These are phyloP conservation scores for Trichopria drosophilae DNA, from an alignment of 2,888 invertebrate genomes.

Conservation along the genomic window DNA sequence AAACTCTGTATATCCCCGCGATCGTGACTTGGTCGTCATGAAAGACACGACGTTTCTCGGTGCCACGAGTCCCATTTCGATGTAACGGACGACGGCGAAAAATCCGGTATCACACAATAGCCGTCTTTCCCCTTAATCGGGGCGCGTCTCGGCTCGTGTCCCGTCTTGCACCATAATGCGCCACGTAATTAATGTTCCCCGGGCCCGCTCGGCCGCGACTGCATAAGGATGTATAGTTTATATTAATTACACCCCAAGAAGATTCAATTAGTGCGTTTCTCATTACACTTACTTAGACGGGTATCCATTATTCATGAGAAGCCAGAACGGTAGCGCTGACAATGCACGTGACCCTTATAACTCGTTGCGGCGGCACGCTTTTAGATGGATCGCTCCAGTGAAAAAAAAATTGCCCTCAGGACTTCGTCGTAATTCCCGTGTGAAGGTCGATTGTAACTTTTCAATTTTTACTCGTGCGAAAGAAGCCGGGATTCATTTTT, in stretches of 20 bases:
- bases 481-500: too few relatives aligned
- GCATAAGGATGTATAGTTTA: slow-evolving; percentile 50
- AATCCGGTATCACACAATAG: slow-evolving; percentile 26
- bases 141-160: slow-evolving; percentile 24
- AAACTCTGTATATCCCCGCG: too few relatives aligned
- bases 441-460: too few relatives aligned
- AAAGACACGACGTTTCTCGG: slow-evolving; percentile 5
- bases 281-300: slow-evolving; percentile 54
- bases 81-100: slow-evolving; percentile 33
- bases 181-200: slow-evolving; percentile 49
- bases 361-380: slow-evolving; percentile 24
- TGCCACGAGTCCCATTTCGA: slow-evolving; percentile 18
- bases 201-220: slow-evolving; percentile 39
- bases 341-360: slow-evolving; percentile 45
- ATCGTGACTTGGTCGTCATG: slow-evolving; percentile 8
- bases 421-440: too few relatives aligned
- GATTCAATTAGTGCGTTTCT: slow-evolving; percentile 58
- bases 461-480: too few relatives aligned
- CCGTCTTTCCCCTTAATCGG: not conserved
- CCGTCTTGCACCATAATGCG: slow-evolving; percentile 32
- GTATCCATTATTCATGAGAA: slow-evolving; percentile 54
- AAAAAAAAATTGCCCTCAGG: too few relatives aligned
- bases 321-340: slow-evolving; percentile 44
- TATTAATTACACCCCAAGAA: slow-evolving; percentile 57
- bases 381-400: too few relatives aligned